Evolutionary conservation across 2,888 invertebrate genomes (phyloP), one percentile per base, ranked within the genome.

Genomic region (Dynastes maya): DNA sequence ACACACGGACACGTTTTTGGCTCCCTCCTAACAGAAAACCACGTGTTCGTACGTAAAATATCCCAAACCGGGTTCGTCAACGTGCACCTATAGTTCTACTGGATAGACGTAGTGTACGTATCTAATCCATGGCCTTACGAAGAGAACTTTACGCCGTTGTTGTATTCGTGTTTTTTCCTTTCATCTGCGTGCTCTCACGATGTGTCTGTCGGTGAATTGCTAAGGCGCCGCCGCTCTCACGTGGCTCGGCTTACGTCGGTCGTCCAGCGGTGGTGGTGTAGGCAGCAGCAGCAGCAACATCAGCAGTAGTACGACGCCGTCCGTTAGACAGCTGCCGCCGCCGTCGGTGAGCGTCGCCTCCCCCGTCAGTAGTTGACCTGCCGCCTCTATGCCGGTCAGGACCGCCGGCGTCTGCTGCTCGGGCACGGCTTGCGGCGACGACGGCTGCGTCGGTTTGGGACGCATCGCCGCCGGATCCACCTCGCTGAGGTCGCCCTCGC

Each of bases 391-490:
- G 81, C 81, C 81, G 80, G 81, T 81, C 78, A 78, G 80, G 80
- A 79, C 79, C 72, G 76, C 32, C 83, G 82, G 82, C 84, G 86
- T 67, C 61, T 68, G 76, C 68, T 63, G 75, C 78, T 51, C 78
- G 68, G 63, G 84, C 86, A 88, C 87, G 88, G 86, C 55, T 58
- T 58, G 84, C 87, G 88, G 87, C 85, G 87, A 86, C 87, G 78
- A 75, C 80, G 86, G 84, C 87, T 88, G 87, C 85, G 87, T 86
- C 87, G 78, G 76, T 80, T 86, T 85, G 82, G 86, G 85, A 80
- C 68, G 68, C 51, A 51, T 40, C 27, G 68, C 68, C 68, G 51
- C 68, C 63, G 89, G 89, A 72, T 68, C 83, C 84, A 86, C 88
- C 68, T 86, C 88, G 70, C 67, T 63, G 16, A 75, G 53, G 67